Evolutionary conservation across 2,888 invertebrate genomes (phyloP), one percentile per base, ranked within the genome.

Genomic region (Acrobasis suavella): DNA sequence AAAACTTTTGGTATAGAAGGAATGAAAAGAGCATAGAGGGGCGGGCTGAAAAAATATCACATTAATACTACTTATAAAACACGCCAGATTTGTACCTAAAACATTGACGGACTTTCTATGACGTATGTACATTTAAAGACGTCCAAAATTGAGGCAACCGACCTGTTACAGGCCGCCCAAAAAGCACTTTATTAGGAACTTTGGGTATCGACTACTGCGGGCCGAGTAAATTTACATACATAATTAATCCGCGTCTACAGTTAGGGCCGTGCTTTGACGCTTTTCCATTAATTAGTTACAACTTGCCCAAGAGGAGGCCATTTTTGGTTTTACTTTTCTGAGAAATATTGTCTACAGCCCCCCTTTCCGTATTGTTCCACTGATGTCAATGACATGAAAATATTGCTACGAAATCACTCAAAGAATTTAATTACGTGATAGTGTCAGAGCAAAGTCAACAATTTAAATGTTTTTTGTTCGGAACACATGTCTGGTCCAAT

Each of bases 151-250:
- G 22, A 2, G 22, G 22, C 1, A 22, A 2, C 32, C 8, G 32
- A 32, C 32, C 32, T 32, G 32, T 7, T 7, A 32, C 7, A 7
- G 32, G 32, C 32, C 32, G 8, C 32, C 32, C 32, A 8, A 12
- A 52, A 14, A 1, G 9, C 2, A 55, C 10, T 9, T 39, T 38
- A 38, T 16, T 15, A n/a, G 9, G 77, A 77, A 76, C 77, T 74
- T 77, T 75, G 74, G 74, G 75, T 80, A 85, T 83, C 81, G 78
- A 75, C 79, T 77, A 76, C 74, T 81, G 79, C 80, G 82, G 77
- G 74, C 78, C 76, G 75, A 80, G 78, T 75, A 80, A 77, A 84
- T 87, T 85, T 84, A 79, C 85, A 85, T 84, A 79, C 85, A 85
- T 87, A 86, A 87, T 84, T 85, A 86, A 86, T 88, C 83, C 81